These are phyloP conservation scores for Eupithecia subumbrata DNA, from an alignment of 2,888 invertebrate species.

Conservation along the genomic window DNA sequence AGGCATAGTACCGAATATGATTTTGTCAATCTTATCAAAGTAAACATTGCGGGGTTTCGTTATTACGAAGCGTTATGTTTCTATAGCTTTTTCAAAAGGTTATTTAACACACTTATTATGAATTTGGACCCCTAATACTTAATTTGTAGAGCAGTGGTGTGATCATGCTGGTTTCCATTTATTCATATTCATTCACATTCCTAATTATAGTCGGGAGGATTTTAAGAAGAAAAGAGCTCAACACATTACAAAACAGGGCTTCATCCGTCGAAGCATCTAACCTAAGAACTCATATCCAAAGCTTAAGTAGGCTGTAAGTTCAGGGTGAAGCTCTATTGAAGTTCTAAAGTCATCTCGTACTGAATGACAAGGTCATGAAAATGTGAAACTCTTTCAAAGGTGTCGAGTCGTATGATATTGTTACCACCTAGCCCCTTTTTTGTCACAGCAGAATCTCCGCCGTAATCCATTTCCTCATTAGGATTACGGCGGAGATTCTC, in stretches of 20 bases:
- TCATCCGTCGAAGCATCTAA: background rate
- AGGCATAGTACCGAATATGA: constrained; percentile 12
- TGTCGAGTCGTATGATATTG: background rate
- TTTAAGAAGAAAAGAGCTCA: background rate
- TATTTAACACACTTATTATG: background rate
- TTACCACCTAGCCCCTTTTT: background rate
- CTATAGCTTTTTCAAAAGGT: background rate
- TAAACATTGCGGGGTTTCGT: background rate
- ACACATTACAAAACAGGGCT: background rate
- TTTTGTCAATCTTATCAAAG: constrained; percentile 17
- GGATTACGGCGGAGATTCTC: background rate
- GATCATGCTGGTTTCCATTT: background rate
- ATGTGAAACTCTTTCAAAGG: background rate
- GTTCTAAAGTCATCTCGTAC: constrained; percentile 6
- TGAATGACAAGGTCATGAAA: constrained; percentile 1
- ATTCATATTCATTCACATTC: no score
- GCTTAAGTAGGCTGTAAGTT: constrained; percentile 9
- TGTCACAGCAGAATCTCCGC: background rate
- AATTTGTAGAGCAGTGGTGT: background rate
- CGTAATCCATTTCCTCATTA: background rate
- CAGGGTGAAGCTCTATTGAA: constrained; percentile 14
- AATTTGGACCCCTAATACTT: background rate
- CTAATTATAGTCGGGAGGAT: background rate
- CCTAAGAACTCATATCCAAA: background rate
- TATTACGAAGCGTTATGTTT: background rate